A percentile compares a stretch with the other conserved stretches of the same genome.
Evolutionary conservation across 2,797 vertebrate species (phyloP).

Genomic region (Galagoides demidoff): DNA sequence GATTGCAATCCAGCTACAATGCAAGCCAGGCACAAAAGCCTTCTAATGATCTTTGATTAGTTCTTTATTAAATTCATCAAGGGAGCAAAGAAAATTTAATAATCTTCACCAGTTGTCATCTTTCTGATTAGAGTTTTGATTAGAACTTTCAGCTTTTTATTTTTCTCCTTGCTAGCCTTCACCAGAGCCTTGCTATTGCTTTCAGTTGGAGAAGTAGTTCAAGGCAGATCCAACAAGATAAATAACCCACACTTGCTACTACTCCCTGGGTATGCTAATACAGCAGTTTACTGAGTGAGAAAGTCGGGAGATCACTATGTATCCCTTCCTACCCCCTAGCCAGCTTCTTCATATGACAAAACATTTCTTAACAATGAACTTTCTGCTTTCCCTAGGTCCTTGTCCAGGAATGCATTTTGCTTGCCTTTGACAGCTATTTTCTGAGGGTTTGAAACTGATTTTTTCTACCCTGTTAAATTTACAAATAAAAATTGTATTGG

Average conservation of each 20-base stretch:
- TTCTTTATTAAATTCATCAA: conserved; percentile 99
- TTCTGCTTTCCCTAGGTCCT: conserved; percentile 11
- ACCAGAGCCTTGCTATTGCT: conserved; percentile 80
- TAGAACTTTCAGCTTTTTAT: conserved; percentile 98
- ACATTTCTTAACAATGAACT: conserved; percentile 17
- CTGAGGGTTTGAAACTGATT: background rate
- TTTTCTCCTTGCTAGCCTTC: conserved; percentile 89
- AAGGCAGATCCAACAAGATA: conserved; percentile 68
- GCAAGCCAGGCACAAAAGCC: conserved; percentile 96
- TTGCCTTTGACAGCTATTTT: conserved; percentile 39
- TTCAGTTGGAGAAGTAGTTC: conserved; percentile 67
- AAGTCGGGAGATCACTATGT: background rate
- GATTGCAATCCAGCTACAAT: conserved; percentile 89
- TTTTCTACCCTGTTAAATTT: conserved; percentile 57
- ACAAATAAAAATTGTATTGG: conserved; percentile 66
- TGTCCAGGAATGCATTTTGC: conserved; percentile 30
- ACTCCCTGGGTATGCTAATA: conserved; percentile 13
- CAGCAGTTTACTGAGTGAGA: background rate
- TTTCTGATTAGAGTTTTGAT: conserved; percentile 99
- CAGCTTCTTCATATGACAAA: background rate
- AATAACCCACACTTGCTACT: background rate
- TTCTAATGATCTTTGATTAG: conserved; percentile 99
- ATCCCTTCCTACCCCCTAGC: background rate
- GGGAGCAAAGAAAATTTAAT: conserved; percentile 97
- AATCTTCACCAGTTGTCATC: conserved; percentile 96